phyloP scores from a whole-genome alignment of 2,888 invertebrate species.

The Diogma glabrata region DNA sequence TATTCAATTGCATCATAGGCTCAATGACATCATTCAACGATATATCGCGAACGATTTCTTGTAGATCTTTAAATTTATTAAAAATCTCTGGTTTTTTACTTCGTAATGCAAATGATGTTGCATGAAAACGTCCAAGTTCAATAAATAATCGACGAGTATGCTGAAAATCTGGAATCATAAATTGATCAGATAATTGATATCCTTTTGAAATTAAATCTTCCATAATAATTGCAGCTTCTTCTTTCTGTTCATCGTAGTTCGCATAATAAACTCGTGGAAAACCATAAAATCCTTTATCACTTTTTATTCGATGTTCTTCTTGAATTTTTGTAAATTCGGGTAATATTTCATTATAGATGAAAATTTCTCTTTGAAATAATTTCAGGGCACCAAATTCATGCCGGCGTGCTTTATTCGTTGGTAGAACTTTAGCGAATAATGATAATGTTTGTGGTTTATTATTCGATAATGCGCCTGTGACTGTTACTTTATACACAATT shows the following conservation, averaged over 20 bases:
- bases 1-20: not conserved
- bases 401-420: slow-evolving; percentile 11
- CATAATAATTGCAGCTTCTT: slow-evolving; percentile 15
- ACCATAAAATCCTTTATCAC: slow-evolving; percentile 11
- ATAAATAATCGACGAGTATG: slow-evolving; percentile 12
- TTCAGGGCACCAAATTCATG: slow-evolving; percentile 12
- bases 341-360: slow-evolving; percentile 13
- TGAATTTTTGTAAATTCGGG: slow-evolving; percentile 15
- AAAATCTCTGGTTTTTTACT: slow-evolving; percentile 11
- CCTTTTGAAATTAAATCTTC: slow-evolving; percentile 14
- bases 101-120: slow-evolving; percentile 15
- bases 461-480: slow-evolving; percentile 1
- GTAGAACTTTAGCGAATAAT: slow-evolving; percentile 14
- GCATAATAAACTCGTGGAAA: slow-evolving; percentile 16
- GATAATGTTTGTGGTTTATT: slow-evolving; percentile 10
- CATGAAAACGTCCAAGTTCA: slow-evolving; percentile 14
- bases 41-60: not conserved
- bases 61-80: slow-evolving; percentile 11
- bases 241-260: slow-evolving; percentile 8
- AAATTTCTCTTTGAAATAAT: slow-evolving; percentile 16
- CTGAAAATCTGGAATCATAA: slow-evolving; percentile 9
- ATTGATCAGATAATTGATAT: slow-evolving; percentile 13
- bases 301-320: slow-evolving; percentile 11
- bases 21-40: not conserved
- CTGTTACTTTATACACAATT: slow-evolving; percentile 10